phyloP scores from a whole-genome alignment of 2,888 invertebrate species.

The Diploptera punctata region DNA sequence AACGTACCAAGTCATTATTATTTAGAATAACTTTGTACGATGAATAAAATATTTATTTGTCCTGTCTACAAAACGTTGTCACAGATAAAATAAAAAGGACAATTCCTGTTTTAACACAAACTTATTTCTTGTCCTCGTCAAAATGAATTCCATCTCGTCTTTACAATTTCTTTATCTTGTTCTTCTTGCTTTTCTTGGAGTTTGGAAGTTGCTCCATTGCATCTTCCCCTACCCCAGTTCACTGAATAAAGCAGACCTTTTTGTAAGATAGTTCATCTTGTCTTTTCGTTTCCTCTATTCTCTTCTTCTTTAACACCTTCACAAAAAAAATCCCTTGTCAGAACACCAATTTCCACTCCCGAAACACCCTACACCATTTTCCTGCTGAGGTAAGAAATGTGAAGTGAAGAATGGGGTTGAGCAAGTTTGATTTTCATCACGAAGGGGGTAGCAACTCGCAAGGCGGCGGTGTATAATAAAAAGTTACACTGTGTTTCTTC shows the following conservation, averaged over 20 bases:
- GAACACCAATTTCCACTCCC: conserved; percentile 1
- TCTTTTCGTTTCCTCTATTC: neutral
- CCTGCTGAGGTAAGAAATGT: neutral
- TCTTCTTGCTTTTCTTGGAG: neutral
- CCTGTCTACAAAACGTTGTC: too few species aligned
- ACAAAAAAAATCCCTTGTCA: neutral
- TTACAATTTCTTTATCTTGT: neutral
- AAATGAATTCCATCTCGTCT: neutral
- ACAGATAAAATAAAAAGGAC: too few species aligned
- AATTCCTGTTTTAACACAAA: neutral
- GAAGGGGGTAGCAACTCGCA: too few species aligned
- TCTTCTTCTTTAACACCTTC: neutral
- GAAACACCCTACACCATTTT: neutral
- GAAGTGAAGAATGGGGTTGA: neutral
- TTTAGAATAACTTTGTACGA: too few species aligned
- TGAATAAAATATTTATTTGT: too few species aligned
- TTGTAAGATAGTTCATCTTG: conserved; percentile 6
- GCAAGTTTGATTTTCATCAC: neutral
- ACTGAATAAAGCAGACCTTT: neutral
- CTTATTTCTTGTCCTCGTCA: neutral
- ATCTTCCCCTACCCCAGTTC: neutral
- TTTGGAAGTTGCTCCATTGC: neutral
- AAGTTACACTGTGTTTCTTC: too few species aligned
- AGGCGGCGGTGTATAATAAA: too few species aligned
- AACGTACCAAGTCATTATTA: too few species aligned